Evolutionary conservation across 2,113 vertebrate species (phyloP).

Genomic region (Fregetta grallaria): DNA sequence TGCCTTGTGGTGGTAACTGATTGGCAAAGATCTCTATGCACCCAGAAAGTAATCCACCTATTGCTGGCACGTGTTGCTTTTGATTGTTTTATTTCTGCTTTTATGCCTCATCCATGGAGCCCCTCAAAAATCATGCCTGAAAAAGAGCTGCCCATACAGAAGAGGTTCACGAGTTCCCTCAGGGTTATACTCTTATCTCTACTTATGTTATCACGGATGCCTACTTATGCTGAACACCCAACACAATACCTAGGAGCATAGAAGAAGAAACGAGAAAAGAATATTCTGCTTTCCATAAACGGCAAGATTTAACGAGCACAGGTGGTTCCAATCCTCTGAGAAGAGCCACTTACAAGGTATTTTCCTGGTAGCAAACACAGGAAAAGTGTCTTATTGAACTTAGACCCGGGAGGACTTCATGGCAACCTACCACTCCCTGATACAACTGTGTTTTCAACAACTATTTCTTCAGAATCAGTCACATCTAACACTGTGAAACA

Average conservation of each 20-base stretch:
- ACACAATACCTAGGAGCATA: neutral
- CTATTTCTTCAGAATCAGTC: neutral
- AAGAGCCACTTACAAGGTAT: neutral
- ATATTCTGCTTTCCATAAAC: neutral
- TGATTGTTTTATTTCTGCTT: neutral
- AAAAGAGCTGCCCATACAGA: neutral
- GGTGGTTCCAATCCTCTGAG: neutral
- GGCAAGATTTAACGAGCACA: neutral
- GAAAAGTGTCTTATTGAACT: neutral
- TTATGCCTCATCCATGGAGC: neutral
- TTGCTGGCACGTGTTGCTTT: neutral
- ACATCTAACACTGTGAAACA: neutral
- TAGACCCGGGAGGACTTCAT: neutral
- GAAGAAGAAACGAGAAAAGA: neutral
- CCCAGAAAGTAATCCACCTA: neutral
- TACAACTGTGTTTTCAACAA: constrained; percentile 8
- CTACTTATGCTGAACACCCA: neutral
- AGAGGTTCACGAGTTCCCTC: neutral
- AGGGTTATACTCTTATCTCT: neutral
- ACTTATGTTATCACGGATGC: neutral
- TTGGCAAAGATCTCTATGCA: neutral
- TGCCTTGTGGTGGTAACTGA: neutral
- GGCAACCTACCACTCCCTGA: neutral
- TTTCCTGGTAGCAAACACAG: neutral
- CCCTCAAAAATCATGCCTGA: neutral